Conservation (phyloP, 1,140 invertebrate species). For the Drosophila eugracilis region DNA sequence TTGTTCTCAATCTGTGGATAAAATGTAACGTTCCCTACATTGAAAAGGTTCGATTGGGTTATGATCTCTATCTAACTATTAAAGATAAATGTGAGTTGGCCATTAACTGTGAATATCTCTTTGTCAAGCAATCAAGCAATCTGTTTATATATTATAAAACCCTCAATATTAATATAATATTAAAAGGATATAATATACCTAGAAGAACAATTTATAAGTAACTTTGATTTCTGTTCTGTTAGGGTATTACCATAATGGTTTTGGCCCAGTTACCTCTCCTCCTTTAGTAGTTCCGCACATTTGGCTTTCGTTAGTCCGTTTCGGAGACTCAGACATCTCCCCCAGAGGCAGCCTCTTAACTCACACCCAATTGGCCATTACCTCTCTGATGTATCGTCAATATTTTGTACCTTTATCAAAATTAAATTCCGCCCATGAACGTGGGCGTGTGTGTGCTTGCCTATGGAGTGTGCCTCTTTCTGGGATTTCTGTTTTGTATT, state of each 20-base stretch:
- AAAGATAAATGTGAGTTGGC: neutral
- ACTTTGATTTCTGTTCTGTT: neutral
- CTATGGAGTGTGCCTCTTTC: slow-evolving; percentile 29
- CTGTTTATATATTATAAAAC: no score
- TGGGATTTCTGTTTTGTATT: slow-evolving; percentile 14
- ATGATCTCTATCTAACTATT: no score
- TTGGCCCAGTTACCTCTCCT: neutral
- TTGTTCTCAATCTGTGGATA: neutral
- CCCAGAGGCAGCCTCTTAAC: neutral
- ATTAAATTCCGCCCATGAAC: slow-evolving; percentile 76
- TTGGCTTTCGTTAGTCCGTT: slow-evolving; percentile 3
- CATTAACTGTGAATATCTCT: no score
- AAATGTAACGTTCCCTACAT: neutral
- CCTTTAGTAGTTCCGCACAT: slow-evolving; percentile 9
- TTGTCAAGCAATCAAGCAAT: no score
- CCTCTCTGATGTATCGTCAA: slow-evolving; percentile 78
- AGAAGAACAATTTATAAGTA: no score
- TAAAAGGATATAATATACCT: no score
- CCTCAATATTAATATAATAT: no score
- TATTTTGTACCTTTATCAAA: slow-evolving; percentile 84
- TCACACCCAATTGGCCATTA: neutral
- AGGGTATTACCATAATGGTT: slow-evolving; percentile 20
- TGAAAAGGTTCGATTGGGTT: neutral
- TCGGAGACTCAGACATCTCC: slow-evolving; percentile 16
- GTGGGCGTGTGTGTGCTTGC: no score